These are phyloP conservation scores for Acanthochromis polyacanthus DNA, from an alignment of 2,113 vertebrate genomes.

Conservation along the genomic window DNA sequence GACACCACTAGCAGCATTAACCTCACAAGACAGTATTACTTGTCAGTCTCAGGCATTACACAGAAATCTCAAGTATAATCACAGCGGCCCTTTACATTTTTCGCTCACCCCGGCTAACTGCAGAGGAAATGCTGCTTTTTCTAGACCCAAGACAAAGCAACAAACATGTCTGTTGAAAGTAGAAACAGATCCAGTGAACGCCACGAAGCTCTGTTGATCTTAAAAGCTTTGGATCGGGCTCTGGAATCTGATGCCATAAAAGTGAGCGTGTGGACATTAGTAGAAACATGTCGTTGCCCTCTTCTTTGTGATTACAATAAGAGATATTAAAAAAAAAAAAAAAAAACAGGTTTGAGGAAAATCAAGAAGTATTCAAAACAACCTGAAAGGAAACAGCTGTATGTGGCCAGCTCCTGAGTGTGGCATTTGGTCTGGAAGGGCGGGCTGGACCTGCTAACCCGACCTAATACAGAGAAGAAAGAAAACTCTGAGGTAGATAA, in stretches of 20 bases:
- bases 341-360: constrained; percentile 81
- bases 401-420: constrained; percentile 95
- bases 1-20: constrained; percentile 93
- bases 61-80: constrained; percentile 87
- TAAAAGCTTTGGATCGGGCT: constrained; percentile 82
- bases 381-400: constrained; percentile 89
- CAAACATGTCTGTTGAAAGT: constrained; percentile 83
- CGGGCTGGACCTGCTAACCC: constrained; percentile 97
- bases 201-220: constrained; percentile 82
- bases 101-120: constrained; percentile 77
- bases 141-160: constrained; percentile 88
- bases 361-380: constrained; percentile 86
- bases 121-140: constrained; percentile 85
- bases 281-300: constrained; percentile 82
- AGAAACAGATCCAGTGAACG: constrained; percentile 91
- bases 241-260: constrained; percentile 89
- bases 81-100: constrained; percentile 79
- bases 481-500: constrained; percentile 99
- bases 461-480: constrained; percentile 93
- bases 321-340: constrained; percentile 80
- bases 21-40: constrained; percentile 84
- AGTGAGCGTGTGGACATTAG: constrained; percentile 89
- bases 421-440: constrained; percentile 97
- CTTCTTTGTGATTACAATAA: constrained; percentile 61
- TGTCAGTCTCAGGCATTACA: constrained; percentile 87